A percentile compares a stretch with the other conserved stretches of the same genome.
These are phyloP conservation scores for Drosophila neotestacea DNA, from an alignment of 2,888 invertebrate genomes.

Conservation along the genomic window DNA sequence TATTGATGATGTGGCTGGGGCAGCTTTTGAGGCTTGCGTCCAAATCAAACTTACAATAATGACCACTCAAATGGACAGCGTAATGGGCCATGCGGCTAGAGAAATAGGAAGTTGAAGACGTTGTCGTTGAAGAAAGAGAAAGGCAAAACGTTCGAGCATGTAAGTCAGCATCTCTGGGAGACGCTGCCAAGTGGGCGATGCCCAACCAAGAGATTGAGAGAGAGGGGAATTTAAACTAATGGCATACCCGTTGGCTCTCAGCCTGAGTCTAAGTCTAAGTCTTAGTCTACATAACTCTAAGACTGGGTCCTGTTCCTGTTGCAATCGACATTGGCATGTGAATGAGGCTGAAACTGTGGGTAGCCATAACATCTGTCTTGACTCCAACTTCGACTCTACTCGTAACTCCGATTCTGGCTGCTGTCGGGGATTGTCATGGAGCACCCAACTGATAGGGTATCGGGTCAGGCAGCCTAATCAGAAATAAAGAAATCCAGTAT, in stretches of 20 bases:
- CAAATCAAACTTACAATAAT: slow-evolving; percentile 79
- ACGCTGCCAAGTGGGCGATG: slow-evolving; percentile 58
- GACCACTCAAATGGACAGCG: slow-evolving; percentile 80
- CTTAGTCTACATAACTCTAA: neutral
- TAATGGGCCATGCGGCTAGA: slow-evolving; percentile 69
- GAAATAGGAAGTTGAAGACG: slow-evolving; percentile 34
- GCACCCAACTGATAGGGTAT: slow-evolving; percentile 20
- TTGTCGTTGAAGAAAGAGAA: slow-evolving; percentile 27
- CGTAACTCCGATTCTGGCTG: neutral
- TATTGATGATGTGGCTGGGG: slow-evolving; percentile 75
- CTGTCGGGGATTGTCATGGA: slow-evolving; percentile 30
- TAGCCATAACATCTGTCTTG: slow-evolving; percentile 15
- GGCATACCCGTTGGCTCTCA: slow-evolving; percentile 19
- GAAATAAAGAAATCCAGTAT: slow-evolving; percentile 26
- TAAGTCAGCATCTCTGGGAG: slow-evolving; percentile 28
- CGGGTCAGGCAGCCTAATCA: slow-evolving; percentile 42
- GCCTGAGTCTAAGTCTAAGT: neutral
- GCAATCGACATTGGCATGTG: slow-evolving; percentile 15
- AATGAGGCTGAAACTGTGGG: slow-evolving; percentile 39
- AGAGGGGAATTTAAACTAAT: slow-evolving; percentile 32
- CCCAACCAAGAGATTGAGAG: slow-evolving; percentile 23
- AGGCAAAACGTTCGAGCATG: slow-evolving; percentile 32
- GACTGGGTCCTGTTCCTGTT: slow-evolving; percentile 41
- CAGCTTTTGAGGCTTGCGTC: slow-evolving; percentile 71
- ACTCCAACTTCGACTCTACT: neutral